Evolutionary conservation across 2,888 invertebrate genomes (phyloP), one percentile per base, ranked within the genome.

Genomic region (Cylindroiulus punctatus): DNA sequence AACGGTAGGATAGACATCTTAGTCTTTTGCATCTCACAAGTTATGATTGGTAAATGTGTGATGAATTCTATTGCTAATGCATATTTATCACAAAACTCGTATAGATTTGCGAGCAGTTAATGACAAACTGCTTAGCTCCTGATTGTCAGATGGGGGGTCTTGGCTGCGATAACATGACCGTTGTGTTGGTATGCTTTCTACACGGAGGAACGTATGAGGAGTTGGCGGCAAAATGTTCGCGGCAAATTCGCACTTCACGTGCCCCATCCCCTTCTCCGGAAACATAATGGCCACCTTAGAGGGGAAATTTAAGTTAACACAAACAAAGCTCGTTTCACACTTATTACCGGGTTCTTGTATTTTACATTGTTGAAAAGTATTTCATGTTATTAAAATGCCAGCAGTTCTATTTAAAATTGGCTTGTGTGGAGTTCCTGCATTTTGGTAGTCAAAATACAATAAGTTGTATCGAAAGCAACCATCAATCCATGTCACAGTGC

Each of bases 121-220:
- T 99, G 94, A 96, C 95, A 89, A 94, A 95, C 88, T 99, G 99
- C 91, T 93, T 99, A 86, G 98, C 99, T 0, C 99, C 99, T 3
- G 98, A 99, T 92, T 96, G 97, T 90, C 96, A 97, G 90, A 97
- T 98, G 94, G 97, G 97, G 82, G 98, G 98, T 0, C 93, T 98
- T 81, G 99, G 99, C 89, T 98, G 98, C 91, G 99, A 99, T 92
- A 99, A 99, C 92, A 99, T 99, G 99, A 99, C 99, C 32, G 98
- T 98, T 4, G 94, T 98, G 52, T 92, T 98, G 65, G 94, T 98
- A 86, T 96, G 96, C 90, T 94, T 98, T 88, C 91, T 95, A 57
- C 93, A 91, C 76, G 91, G 91, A 8, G 90, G 89, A 84, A 89
- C 90, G 12, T 92, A 91, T 87, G 90, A 91, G 86, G 90, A 91